Base-by-base conservation (phyloP, 2,113 vertebrate genomes). In the Oreochromis tanganicae region DNA sequence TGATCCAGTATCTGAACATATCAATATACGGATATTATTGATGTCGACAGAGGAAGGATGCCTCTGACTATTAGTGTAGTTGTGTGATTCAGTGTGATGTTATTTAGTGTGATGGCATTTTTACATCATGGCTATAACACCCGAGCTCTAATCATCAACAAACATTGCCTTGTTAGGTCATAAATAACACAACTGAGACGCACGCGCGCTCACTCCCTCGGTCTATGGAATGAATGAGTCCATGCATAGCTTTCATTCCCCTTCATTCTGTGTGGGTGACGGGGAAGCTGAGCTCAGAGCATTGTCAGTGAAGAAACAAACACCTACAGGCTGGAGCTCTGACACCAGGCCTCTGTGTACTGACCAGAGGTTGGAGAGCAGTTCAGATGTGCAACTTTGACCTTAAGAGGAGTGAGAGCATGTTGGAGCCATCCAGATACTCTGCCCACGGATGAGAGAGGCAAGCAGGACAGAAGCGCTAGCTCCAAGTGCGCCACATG, bases 161-260 rank as follows among this genome's bases (percentile, higher is more conserved):
- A 91, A 79, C 34, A 38, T 9, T 3, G 87, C 86, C 84, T 88
- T 91, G 92, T 84, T 89, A 61, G 84, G 90, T 89, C 71, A 81
- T 87, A 82, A 94, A 92, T 57, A 90, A 88, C 87, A 88, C 78
- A 79, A 56, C 5, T 48, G 24, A 66, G 61, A 87, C 38, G 78
- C 73, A 84, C 50, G 79, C 17, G 48, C n/a, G 6, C 66, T 43
- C 83, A 34, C 89, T 90, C 89, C 92, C 86, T 80, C 83, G 6
- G 71, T 48, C 89, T 19, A 11, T 79, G 87, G 93, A 92, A 94
- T 88, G 87, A 94, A 87, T 80, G 86, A 95, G 88, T 73, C 80
- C 91, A 56, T 83, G 93, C 92, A 91, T 94, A 90, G 91, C 56
- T 88, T 81, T 89, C 94, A 87, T 95, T 93, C 89, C 93, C 89